Percentiles rank a stretch among this genome's conserved stretches.
Conservation (phyloP, 1,140 invertebrate genomes). For the Bursaphelenchus mucronatus region DNA sequence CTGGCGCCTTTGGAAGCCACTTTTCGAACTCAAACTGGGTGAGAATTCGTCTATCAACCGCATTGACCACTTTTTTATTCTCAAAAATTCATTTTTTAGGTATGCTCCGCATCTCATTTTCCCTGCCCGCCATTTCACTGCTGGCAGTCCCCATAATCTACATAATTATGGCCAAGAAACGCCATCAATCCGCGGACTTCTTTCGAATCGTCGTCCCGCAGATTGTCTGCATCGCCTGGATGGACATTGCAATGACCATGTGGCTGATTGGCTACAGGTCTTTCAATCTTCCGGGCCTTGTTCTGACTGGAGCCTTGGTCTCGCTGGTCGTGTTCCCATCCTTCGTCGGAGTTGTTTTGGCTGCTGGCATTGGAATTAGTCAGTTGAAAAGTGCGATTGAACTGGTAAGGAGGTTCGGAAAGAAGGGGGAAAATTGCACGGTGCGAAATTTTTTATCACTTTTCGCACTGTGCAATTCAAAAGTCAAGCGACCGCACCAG, state of each 20-base stretch:
- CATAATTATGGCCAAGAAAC: constrained; percentile 34
- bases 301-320: constrained; percentile 43
- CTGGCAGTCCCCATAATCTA: constrained; percentile 44
- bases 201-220: constrained; percentile 41
- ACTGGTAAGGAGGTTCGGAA: constrained; percentile 30
- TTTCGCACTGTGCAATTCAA: too few relatives aligned
- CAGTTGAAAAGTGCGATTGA: constrained; percentile 45
- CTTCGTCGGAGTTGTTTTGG: constrained; percentile 34
- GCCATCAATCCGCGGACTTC: constrained; percentile 11
- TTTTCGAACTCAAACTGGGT: constrained; percentile 46
- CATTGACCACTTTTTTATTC: too few relatives aligned
- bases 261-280: constrained; percentile 45
- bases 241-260: constrained; percentile 52
- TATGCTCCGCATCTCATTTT: constrained; percentile 29
- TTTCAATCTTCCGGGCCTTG: constrained; percentile 39
- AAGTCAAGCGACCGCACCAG: too few relatives aligned
- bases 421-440: too few relatives aligned
- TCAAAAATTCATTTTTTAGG: constrained; percentile 20
- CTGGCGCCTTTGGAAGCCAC: constrained; percentile 46
- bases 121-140: constrained; percentile 38
- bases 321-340: constrained; percentile 47
- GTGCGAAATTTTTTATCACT: too few relatives aligned
- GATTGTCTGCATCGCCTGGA: constrained; percentile 50
- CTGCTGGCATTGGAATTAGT: constrained; percentile 39
- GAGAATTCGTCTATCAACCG: background rate